Conservation (phyloP, 2,797 vertebrate species). For the Macropus fuliginosus region DNA sequence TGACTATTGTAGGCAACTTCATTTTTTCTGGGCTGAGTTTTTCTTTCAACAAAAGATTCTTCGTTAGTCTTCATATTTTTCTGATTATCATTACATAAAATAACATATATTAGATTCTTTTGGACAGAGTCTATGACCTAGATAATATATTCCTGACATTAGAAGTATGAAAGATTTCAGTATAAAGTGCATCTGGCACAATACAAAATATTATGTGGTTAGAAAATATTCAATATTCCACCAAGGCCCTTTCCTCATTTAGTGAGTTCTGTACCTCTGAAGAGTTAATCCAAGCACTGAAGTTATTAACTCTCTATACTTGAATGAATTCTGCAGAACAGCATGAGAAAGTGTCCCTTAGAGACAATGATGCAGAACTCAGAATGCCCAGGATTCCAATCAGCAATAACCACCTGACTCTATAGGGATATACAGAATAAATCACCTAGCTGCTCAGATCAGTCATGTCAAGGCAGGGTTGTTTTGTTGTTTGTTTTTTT, state of each 20-base stretch:
- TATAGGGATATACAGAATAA: neutral
- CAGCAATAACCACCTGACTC: neutral
- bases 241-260: neutral
- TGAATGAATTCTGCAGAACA: conserved; percentile 33
- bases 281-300: conserved; percentile 21
- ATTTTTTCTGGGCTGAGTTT: neutral
- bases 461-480: neutral
- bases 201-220: conserved; percentile 60
- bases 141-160: conserved; percentile 63
- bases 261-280: neutral
- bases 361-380: neutral
- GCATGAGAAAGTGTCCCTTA: neutral
- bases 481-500: neutral
- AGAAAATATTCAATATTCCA: conserved; percentile 9
- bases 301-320: neutral
- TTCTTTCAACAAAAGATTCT: neutral
- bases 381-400: neutral
- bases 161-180: conserved; percentile 42
- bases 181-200: conserved; percentile 10
- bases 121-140: conserved; percentile 17
- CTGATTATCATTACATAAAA: neutral
- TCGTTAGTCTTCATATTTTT: neutral
- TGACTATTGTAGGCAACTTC: neutral
- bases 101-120: conserved; percentile 4
- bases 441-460: neutral